A percentile compares a stretch with the other conserved stretches of the same genome.
Evolutionary conservation across 64 coral and sea anemone genomes (phyloP).

Genomic region (Porites australiensis): DNA sequence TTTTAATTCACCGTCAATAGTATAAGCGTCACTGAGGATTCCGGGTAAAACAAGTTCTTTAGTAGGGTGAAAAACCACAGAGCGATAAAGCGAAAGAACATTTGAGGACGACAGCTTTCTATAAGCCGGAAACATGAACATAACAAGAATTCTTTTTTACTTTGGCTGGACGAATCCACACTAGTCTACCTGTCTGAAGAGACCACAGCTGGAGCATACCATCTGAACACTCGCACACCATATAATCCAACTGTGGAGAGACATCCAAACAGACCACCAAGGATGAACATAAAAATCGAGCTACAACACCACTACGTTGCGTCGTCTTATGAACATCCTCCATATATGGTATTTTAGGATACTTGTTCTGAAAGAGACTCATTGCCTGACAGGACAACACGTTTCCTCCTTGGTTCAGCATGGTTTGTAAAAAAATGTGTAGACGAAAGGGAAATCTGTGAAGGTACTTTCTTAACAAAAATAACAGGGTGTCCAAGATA

Average conservation of each 20-base stretch:
- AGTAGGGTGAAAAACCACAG: background rate
- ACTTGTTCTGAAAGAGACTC: background rate
- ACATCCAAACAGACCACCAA: background rate
- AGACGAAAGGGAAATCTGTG: background rate
- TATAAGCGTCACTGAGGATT: conserved; percentile 23
- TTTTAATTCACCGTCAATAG: conserved; percentile 6
- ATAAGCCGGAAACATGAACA: background rate
- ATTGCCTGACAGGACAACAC: background rate
- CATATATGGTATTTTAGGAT: conserved; percentile 17
- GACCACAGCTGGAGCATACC: conserved; percentile 12
- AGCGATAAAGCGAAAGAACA: background rate
- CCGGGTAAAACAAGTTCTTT: background rate
- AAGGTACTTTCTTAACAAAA: background rate
- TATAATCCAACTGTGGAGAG: background rate
- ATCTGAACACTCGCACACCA: conserved; percentile 12
- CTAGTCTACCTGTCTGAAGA: background rate
- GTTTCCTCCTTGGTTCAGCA: conserved; percentile 17
- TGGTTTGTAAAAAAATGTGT: background rate
- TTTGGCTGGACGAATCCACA: background rate
- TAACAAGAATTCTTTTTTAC: background rate
- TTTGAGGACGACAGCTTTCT: background rate
- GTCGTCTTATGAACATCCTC: background rate
- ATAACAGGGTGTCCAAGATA: background rate
- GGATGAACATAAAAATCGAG: background rate
- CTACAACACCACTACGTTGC: background rate